phyloP scores from a whole-genome alignment of 2,888 invertebrate species.

The Oscheius sp. region DNA sequence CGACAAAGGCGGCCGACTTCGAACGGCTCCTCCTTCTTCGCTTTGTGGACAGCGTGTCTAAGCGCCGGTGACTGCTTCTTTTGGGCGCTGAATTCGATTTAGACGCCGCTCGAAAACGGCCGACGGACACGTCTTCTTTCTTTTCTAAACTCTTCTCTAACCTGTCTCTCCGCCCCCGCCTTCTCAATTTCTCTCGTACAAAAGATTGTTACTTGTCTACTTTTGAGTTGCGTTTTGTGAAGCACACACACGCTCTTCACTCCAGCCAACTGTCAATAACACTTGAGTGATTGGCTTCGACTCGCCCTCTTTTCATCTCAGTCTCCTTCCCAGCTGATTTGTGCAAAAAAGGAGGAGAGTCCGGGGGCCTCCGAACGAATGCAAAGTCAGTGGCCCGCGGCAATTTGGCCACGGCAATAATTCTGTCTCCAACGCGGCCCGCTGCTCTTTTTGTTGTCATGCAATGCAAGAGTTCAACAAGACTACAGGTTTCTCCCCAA shows the following conservation, averaged over 20 bases:
- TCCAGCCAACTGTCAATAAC: slow-evolving; percentile 31
- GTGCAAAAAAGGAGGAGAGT: slow-evolving; percentile 13
- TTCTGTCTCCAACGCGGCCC: slow-evolving; percentile 10
- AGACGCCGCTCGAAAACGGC: slow-evolving; percentile 32
- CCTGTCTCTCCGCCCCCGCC: background rate
- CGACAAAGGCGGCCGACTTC: background rate
- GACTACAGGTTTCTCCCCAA: background rate
- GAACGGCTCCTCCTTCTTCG: background rate
- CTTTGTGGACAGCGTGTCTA: slow-evolving; percentile 26
- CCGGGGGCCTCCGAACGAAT: slow-evolving; percentile 16
- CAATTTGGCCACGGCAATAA: slow-evolving; percentile 34
- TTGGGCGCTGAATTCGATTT: slow-evolving; percentile 36
- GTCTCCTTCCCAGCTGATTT: background rate
- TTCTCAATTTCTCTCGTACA: no score
- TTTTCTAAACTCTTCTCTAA: background rate
- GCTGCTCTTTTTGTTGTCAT: background rate
- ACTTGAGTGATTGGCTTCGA: slow-evolving; percentile 29
- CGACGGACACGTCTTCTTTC: slow-evolving; percentile 10
- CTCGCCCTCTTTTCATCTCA: background rate
- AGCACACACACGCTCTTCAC: background rate
- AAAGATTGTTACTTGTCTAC: no score
- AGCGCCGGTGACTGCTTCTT: slow-evolving; percentile 36
- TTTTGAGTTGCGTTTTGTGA: background rate
- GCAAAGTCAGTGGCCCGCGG: slow-evolving; percentile 35
- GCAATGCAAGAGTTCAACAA: background rate